phyloP scores from a whole-genome alignment of 2,888 invertebrate species.

The Dendrolimus houi region DNA sequence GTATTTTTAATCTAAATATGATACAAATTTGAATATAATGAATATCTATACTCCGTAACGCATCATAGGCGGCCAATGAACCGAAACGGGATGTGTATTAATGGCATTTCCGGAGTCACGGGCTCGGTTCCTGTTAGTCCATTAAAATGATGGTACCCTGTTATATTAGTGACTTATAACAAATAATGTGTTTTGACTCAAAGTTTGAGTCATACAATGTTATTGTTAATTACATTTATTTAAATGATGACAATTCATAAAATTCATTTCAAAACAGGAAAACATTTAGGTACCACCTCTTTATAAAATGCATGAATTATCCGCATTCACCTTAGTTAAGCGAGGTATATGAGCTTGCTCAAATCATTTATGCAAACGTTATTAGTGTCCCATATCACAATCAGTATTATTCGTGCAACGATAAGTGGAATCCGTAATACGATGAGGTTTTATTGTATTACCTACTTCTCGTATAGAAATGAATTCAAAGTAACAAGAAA shows the following conservation, averaged over 20 bases:
- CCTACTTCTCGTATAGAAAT: constrained; percentile 45
- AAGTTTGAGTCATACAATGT: too few relatives aligned
- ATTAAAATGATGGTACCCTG: too few relatives aligned
- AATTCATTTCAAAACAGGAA: neutral
- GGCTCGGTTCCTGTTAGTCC: neutral
- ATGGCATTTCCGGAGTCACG: neutral
- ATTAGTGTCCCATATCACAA: constrained; percentile 27
- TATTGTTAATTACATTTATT: too few relatives aligned
- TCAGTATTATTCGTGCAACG: constrained; percentile 43
- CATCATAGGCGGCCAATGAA: constrained; percentile 21
- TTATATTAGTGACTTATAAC: too few relatives aligned
- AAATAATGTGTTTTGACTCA: too few relatives aligned
- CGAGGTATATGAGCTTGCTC: neutral
- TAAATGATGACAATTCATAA: too few relatives aligned
- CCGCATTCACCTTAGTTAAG: neutral
- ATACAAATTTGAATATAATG: too few relatives aligned
- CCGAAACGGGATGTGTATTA: constrained; percentile 21
- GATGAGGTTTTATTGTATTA: constrained; percentile 50
- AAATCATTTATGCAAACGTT: neutral
- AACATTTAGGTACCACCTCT: neutral
- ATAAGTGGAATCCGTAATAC: constrained; percentile 52
- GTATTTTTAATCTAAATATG: too few relatives aligned
- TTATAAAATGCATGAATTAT: neutral
- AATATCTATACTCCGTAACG: neutral
- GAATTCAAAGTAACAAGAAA: constrained; percentile 68